phyloP scores from a whole-genome alignment of 1,140 invertebrate species.

The Philopotamus ludificatus region DNA sequence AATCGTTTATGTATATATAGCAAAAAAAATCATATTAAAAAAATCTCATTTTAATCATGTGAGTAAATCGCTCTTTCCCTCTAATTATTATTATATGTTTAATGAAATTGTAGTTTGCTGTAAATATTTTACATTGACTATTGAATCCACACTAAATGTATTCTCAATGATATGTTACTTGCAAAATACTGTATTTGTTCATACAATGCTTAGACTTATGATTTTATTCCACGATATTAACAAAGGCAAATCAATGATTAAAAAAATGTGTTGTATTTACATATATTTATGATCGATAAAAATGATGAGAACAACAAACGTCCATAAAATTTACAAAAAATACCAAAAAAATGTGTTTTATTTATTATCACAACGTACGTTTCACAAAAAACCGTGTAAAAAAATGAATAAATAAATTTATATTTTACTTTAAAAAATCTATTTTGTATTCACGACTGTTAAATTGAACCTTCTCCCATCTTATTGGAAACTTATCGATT shows the following conservation, averaged over 20 bases:
- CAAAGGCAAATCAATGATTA: conserved; percentile 20
- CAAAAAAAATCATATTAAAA: background rate
- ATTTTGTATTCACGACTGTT: too few species aligned
- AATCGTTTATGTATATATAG: background rate
- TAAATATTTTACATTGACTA: background rate
- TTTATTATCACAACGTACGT: too few species aligned
- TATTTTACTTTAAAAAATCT: too few species aligned
- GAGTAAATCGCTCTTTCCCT: background rate
- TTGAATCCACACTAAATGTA: background rate
- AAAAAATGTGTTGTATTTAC: conserved; percentile 21
- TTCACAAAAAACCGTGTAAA: too few species aligned
- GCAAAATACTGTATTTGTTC: conserved; percentile 9
- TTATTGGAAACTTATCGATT: too few species aligned
- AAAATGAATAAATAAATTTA: too few species aligned
- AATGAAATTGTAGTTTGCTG: background rate
- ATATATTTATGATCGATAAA: conserved; percentile 29
- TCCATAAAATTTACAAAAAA: conserved; percentile 38
- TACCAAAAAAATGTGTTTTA: conserved; percentile 20
- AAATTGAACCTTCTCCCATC: too few species aligned
- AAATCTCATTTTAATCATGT: background rate
- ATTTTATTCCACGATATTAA: conserved; percentile 21
- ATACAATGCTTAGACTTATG: conserved; percentile 10
- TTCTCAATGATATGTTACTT: background rate
- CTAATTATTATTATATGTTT: background rate
- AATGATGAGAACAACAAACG: conserved; percentile 31